A percentile compares a stretch with the other conserved stretches of the same genome.
phyloP scores from a whole-genome alignment of 2,797 vertebrate species.

The Alca torda region DNA sequence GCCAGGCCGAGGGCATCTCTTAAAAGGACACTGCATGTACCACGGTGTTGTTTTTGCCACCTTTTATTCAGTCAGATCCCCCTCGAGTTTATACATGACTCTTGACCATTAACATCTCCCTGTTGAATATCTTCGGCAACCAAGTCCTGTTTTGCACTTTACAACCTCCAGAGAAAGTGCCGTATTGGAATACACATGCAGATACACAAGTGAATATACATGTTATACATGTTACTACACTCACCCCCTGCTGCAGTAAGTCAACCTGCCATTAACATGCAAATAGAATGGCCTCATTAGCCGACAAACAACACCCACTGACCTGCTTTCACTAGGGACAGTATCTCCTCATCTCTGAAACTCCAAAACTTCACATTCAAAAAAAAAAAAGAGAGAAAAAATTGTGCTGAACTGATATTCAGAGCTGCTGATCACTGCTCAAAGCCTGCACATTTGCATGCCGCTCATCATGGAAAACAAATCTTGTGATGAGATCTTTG shows the following conservation, averaged over 20 bases:
- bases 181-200: constrained; percentile 79
- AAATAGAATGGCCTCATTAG: constrained; percentile 79
- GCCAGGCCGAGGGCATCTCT: background rate
- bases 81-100: constrained; percentile 14
- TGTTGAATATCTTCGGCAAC: constrained; percentile 33
- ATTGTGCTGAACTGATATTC: background rate
- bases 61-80: background rate
- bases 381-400: background rate
- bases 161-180: constrained; percentile 60
- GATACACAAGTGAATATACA: constrained; percentile 74
- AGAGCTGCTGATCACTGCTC: background rate
- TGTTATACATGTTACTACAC: constrained; percentile 29
- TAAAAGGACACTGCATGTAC: background rate
- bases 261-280: constrained; percentile 81
- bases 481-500: constrained; percentile 30
- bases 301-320: constrained; percentile 72
- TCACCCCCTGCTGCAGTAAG: constrained; percentile 69
- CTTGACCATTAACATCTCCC: constrained; percentile 24
- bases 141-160: constrained; percentile 62
- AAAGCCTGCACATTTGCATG: constrained; percentile 19
- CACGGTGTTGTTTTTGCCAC: background rate
- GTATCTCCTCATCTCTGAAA: background rate
- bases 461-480: constrained; percentile 23
- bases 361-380: background rate
- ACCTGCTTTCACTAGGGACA: constrained; percentile 59